These are phyloP conservation scores for Syngnathus floridae DNA, from an alignment of 2,113 vertebrate genomes.

Conservation along the genomic window DNA sequence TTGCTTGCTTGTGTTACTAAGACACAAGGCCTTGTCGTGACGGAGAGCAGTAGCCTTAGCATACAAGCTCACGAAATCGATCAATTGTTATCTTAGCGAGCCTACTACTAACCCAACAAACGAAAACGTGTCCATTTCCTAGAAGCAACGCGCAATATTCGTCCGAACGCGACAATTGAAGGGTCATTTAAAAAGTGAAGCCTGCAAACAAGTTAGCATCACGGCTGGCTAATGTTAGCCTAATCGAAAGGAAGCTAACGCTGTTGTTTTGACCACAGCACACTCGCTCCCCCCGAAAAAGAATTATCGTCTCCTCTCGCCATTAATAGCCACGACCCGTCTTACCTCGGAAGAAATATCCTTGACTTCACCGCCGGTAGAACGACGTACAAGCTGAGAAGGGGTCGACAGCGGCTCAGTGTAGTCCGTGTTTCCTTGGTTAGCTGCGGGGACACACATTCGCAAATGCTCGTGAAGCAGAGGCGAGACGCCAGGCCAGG, in stretches of 20 bases:
- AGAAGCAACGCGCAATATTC: background rate
- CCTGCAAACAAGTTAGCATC: slow-evolving; percentile 16
- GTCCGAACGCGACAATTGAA: background rate
- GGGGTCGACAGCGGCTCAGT: slow-evolving; percentile 8
- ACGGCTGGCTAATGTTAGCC: slow-evolving; percentile 33
- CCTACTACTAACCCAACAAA: slow-evolving; percentile 14
- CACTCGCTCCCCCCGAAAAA: slow-evolving; percentile 31
- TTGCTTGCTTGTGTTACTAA: slow-evolving; percentile 25
- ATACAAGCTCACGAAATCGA: slow-evolving; percentile 29
- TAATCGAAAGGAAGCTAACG: slow-evolving; percentile 52
- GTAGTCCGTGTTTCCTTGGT: slow-evolving; percentile 46
- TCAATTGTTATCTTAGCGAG: slow-evolving; percentile 39
- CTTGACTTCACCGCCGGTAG: slow-evolving; percentile 26
- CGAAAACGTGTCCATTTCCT: background rate
- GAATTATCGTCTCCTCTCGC: slow-evolving; percentile 1
- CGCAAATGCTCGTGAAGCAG: slow-evolving; percentile 39
- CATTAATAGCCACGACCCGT: slow-evolving; percentile 3
- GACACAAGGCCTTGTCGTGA: slow-evolving; percentile 48
- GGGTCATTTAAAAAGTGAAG: background rate
- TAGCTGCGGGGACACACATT: slow-evolving; percentile 51
- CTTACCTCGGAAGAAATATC: slow-evolving; percentile 64
- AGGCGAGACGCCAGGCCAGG: slow-evolving; percentile 51
- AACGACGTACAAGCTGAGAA: background rate
- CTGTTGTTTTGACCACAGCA: slow-evolving; percentile 48
- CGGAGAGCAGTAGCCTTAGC: slow-evolving; percentile 37